These are phyloP conservation scores for Folsomia manolachei DNA, from an alignment of 2,888 invertebrate genomes.

Conservation along the genomic window DNA sequence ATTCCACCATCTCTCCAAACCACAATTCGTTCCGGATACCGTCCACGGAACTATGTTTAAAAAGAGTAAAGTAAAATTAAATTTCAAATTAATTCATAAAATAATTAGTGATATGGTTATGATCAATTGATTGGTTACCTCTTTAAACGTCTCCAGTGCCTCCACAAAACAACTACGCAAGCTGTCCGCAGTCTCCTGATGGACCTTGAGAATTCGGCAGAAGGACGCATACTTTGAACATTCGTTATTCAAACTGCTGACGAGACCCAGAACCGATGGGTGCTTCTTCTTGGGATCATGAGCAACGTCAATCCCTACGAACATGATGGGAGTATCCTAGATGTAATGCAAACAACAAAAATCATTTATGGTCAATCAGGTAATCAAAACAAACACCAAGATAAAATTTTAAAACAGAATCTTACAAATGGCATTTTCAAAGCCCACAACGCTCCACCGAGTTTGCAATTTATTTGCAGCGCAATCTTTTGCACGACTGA, in stretches of 20 bases:
- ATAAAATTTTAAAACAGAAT: constrained; percentile 53
- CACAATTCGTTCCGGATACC: constrained; percentile 74
- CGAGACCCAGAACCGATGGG: constrained; percentile 69
- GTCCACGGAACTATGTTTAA: constrained; percentile 63
- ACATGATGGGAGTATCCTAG: constrained; percentile 64
- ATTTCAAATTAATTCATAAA: not conserved
- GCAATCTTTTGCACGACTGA: constrained; percentile 83
- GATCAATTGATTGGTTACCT: not conserved
- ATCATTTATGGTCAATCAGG: constrained; percentile 59
- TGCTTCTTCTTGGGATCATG: constrained; percentile 67
- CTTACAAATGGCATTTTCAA: constrained; percentile 72
- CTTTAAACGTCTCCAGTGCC: constrained; percentile 56
- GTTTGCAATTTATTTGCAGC: constrained; percentile 89
- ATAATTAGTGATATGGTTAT: not conserved
- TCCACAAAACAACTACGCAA: constrained; percentile 58
- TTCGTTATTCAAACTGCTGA: constrained; percentile 71
- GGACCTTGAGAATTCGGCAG: constrained; percentile 25
- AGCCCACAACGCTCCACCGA: constrained; percentile 89
- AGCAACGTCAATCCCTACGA: constrained; percentile 86
- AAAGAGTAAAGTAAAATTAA: not conserved
- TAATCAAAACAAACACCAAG: constrained; percentile 54
- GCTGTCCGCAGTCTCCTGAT: constrained; percentile 30
- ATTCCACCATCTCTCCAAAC: constrained; percentile 86
- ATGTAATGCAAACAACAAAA: constrained; percentile 1
- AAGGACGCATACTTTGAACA: constrained; percentile 77